phyloP scores from a whole-genome alignment of 2,797 vertebrate genomes.

The Enteromius trimaculatus region DNA sequence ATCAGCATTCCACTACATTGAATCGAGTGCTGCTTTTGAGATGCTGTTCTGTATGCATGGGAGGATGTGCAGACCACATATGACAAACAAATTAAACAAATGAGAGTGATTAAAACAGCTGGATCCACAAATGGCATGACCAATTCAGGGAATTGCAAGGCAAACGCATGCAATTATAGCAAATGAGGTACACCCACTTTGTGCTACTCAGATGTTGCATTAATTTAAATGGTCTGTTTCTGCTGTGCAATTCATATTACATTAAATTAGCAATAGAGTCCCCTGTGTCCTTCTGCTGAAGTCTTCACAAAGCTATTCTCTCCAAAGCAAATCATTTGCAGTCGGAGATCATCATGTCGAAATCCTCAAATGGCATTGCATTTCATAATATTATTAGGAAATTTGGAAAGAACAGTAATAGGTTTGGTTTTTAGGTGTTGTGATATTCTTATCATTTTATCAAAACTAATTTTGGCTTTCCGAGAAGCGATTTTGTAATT shows the following conservation, averaged over 20 bases:
- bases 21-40: slow-evolving; percentile 4
- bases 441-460: slow-evolving; percentile 8
- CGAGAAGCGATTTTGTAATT: slow-evolving; percentile 17
- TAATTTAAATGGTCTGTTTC: slow-evolving; percentile 58
- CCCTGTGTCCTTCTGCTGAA: slow-evolving; percentile 44
- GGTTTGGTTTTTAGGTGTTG: neutral
- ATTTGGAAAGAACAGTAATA: slow-evolving; percentile 5
- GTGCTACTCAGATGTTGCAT: slow-evolving; percentile 55
- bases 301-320: slow-evolving; percentile 26
- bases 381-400: slow-evolving; percentile 27
- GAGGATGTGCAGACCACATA: slow-evolving; percentile 38
- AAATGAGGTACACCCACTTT: slow-evolving; percentile 60
- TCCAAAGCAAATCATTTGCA: slow-evolving; percentile 49
- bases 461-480: slow-evolving; percentile 8
- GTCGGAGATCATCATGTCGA: slow-evolving; percentile 11
- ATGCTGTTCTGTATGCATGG: slow-evolving; percentile 41
- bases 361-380: slow-evolving; percentile 20
- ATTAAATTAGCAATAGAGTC: slow-evolving; percentile 58
- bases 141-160: slow-evolving; percentile 59
- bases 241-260: slow-evolving; percentile 56
- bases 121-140: slow-evolving; percentile 62
- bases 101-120: slow-evolving; percentile 62
- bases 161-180: slow-evolving; percentile 56
- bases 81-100: slow-evolving; percentile 61
- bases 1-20: slow-evolving; percentile 22